Conservation (phyloP, 1,140 invertebrate species). For the Temnothorax nylanderi region DNA sequence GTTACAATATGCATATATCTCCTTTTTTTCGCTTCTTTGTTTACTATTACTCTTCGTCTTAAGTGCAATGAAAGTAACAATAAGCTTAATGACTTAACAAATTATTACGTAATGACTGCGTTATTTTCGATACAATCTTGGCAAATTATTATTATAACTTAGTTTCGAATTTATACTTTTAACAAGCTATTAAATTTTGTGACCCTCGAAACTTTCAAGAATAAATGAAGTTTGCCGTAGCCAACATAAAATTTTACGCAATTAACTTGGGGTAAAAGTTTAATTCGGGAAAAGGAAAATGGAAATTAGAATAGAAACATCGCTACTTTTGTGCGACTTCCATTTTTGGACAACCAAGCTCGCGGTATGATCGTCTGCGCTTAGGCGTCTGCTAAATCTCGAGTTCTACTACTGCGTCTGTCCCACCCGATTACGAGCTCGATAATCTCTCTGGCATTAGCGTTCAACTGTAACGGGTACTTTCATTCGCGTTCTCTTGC, state of each 20-base stretch:
- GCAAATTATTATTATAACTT: constrained; percentile 30
- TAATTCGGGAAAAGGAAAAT: constrained; percentile 2
- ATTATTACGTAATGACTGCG: not conserved
- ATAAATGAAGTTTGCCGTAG: not conserved
- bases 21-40: not conserved
- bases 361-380: not conserved
- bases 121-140: not conserved
- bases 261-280: constrained; percentile 47
- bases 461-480: constrained; percentile 34
- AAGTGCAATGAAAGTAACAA: not conserved
- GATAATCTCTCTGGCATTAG: constrained; percentile 49
- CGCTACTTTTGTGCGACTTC: not conserved
- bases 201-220: constrained; percentile 34
- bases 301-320: constrained; percentile 34
- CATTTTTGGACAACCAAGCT: constrained; percentile 15
- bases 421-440: constrained; percentile 43
- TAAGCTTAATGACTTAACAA: not conserved
- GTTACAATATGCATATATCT: not conserved
- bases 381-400: constrained; percentile 41
- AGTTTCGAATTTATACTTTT: constrained; percentile 23
- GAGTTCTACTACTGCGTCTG: constrained; percentile 22
- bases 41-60: not conserved
- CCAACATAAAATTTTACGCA: constrained; percentile 16
- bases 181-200: constrained; percentile 39
- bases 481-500: constrained; percentile 11